Evolutionary conservation across 2,113 vertebrate species (phyloP).

Genomic region (Alethe castanea): DNA sequence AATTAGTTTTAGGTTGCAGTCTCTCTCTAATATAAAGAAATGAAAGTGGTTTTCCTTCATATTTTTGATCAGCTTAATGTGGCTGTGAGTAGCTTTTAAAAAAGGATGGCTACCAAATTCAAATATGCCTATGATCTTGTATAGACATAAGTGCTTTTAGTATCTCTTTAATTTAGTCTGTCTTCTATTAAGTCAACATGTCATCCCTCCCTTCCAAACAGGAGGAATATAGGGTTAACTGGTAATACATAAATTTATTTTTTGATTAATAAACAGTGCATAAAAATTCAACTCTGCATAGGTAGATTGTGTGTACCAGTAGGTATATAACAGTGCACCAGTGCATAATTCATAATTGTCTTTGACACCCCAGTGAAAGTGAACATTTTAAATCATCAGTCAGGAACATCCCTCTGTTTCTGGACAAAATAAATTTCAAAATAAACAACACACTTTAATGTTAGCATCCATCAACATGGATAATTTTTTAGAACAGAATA

Average conservation of each 20-base stretch:
- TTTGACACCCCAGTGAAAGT: background rate
- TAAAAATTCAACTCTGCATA: background rate
- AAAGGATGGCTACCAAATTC: background rate
- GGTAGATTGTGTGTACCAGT: background rate
- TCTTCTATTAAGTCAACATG: background rate
- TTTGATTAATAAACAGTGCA: background rate
- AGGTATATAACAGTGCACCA: background rate
- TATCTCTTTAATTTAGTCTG: background rate
- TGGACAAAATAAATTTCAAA: background rate
- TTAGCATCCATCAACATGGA: background rate
- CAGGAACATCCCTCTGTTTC: background rate
- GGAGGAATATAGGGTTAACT: background rate
- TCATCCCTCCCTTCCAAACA: background rate
- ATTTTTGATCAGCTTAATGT: background rate
- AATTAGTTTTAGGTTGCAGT: conserved; percentile 25
- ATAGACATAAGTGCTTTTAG: background rate
- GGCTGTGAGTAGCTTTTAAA: background rate
- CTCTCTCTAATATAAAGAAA: background rate
- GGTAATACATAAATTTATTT: background rate
- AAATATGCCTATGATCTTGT: background rate
- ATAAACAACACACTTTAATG: background rate
- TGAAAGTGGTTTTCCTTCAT: background rate
- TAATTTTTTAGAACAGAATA: background rate
- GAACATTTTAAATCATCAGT: background rate
- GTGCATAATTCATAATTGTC: background rate